Conservation (phyloP, 2,113 vertebrate genomes). For the Corvus cornix region DNA sequence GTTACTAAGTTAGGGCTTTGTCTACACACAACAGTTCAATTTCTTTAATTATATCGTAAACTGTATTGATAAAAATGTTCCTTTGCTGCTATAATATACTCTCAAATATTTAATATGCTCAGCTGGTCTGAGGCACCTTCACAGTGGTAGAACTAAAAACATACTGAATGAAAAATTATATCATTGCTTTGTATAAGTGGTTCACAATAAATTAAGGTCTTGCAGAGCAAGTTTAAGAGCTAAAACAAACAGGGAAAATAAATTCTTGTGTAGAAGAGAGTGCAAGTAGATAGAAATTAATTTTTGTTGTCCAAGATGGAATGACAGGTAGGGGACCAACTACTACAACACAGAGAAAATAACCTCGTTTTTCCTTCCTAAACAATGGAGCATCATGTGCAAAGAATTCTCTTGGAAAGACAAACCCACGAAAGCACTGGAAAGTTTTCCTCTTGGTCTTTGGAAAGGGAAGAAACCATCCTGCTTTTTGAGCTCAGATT, state of each 20-base stretch:
- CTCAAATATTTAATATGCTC: background rate
- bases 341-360: background rate
- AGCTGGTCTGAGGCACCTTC: background rate
- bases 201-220: background rate
- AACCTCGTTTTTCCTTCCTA: background rate
- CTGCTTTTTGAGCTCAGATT: background rate
- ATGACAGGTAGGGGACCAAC: background rate
- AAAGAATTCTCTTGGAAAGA: background rate
- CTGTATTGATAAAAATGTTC: background rate
- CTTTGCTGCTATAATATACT: background rate
- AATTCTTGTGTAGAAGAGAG: background rate
- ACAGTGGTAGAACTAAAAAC: background rate
- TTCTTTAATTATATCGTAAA: background rate
- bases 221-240: background rate
- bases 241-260: background rate
- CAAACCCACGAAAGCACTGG: background rate
- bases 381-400: background rate
- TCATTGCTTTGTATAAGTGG: background rate
- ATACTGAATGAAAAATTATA: background rate
- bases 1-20: background rate
- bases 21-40: background rate
- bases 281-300: background rate
- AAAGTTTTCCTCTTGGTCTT: background rate
- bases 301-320: background rate
- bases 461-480: background rate